Evolutionary conservation across 2,113 vertebrate genomes (phyloP), one percentile per base, ranked within the genome.

Genomic region (Sinocyclocheilus rhinocerous): DNA sequence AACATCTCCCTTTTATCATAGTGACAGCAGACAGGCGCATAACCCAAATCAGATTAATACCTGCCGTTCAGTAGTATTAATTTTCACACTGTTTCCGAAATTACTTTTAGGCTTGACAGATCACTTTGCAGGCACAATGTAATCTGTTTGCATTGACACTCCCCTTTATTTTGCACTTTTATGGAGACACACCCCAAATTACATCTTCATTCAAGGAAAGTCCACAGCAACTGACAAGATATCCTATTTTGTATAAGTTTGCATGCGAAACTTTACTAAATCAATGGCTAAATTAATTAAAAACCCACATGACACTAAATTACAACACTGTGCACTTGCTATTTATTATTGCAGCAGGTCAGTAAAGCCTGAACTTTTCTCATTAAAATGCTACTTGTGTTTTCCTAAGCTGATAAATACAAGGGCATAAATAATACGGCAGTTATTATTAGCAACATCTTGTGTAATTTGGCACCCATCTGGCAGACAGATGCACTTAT

Each of bases 401-500:
- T 15, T 61, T 70, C 12, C 42, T 36, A 82, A 69, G 2, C 11
- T 29, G 65, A 83, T 83, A 24, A 50, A 82, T 52, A n/a, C 24
- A 82, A 22, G 42, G 63, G 8, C 48, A 52, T 83, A 72, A 72
- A 72, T 72, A 72, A 59, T 26, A 84, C 3, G 16, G 13, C 22
- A 59, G 81, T 83, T 59, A 84, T 73, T 84, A 73, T 73, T 84
- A 75, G 82, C 24, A 13, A 59, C 69, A 84, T 59, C 76, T 78
- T 78, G 33, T 80, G 59, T 61, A 80, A 80, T 39, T 55, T 15
- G 20, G 80, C 22, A 72, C 67, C 29, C 82, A 84, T 84, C 82
- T 75, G 82, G 48, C 82, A 24, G 29, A 57, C 69, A 84, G 48
- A 73, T 84, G 81, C 9, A 33, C 13, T 73, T 84, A 59, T 73